Evolutionary conservation across 1,140 invertebrate species (phyloP), one percentile per base, ranked within the genome.

Genomic region (Subanguina moxae): DNA sequence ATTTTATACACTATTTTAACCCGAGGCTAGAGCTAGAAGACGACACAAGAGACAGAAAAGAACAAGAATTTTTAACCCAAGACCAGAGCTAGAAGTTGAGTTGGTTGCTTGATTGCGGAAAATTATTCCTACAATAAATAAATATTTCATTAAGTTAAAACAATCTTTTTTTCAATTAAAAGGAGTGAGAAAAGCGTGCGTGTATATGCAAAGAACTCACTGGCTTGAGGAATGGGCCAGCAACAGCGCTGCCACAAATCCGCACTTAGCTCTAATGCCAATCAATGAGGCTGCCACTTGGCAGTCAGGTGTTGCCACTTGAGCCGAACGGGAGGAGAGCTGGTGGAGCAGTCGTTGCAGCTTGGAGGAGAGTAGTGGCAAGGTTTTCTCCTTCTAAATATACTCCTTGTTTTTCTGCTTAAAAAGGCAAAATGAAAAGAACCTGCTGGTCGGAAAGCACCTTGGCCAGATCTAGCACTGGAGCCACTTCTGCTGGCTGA

Each of bases 211-310:
- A n/a, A 38, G 3, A 52, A 15, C 48, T 52, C 15, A 52, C 57
- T 64, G 27, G 62, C 71, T 56, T 7, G 56, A 46, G 23, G 76
- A 65, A 43, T 73, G 72, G 11, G 61, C 75, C 9, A 76, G 32
- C 17, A 74, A 8, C 17, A 74, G 75, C n/a, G 52, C 59, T 42
- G 75, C 62, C 62, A 43, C 45, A 63, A 74, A 74, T 46, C 73
- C 74, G 23, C 76, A 73, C 38, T 25, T 58, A 28, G 62, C 62
- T 13, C 27, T 52, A 23, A 74, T 62, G 9, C 74, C 73, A 48
- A 71, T 61, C 46, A 71, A 27, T 56, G 69, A 71, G 46, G 42
- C 28, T 1, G 30, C 15, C 23, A 21, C 17, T 8, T n/a, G 23
- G 21, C 17, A 8, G 30, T n/a, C n/a, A 30, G 27, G 38, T 9